A percentile compares a stretch with the other conserved stretches of the same genome.
Evolutionary conservation across 2,888 invertebrate genomes (phyloP).

Genomic region (Steromphala cineraria): DNA sequence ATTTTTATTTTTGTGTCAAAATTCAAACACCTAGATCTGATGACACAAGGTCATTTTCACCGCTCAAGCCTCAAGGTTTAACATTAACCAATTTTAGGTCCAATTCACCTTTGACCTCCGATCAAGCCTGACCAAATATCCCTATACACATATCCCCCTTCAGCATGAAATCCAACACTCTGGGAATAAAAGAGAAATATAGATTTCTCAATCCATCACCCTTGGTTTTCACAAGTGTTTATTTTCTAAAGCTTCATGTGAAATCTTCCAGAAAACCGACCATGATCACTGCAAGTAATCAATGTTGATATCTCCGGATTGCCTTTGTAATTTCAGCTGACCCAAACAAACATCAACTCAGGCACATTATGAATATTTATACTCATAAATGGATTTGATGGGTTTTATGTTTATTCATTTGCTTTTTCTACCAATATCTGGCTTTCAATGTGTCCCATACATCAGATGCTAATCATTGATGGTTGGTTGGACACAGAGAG

Average conservation of each 20-base stretch:
- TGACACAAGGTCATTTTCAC: too few relatives aligned
- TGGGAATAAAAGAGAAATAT: conserved; percentile 5
- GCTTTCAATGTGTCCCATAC: background rate
- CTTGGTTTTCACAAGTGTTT: background rate
- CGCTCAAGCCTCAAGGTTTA: too few relatives aligned
- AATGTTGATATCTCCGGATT: background rate
- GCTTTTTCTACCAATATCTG: background rate
- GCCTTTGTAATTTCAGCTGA: background rate
- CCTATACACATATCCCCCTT: background rate
- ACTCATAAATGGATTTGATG: conserved; percentile 8
- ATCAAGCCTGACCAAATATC: too few relatives aligned
- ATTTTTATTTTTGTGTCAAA: too few relatives aligned
- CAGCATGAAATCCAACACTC: background rate
- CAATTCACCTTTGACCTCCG: too few relatives aligned
- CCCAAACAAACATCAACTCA: background rate
- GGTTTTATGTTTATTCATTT: conserved; percentile 1
- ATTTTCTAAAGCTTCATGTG: background rate
- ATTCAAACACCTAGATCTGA: too few relatives aligned
- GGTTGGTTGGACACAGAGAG: too few relatives aligned
- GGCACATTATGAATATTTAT: background rate
- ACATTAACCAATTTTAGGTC: too few relatives aligned
- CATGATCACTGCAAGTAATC: background rate
- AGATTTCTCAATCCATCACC: conserved; percentile 1
- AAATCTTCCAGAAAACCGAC: background rate
- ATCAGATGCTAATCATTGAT: background rate